These are phyloP conservation scores for Merluccius polli DNA, from an alignment of 2,797 vertebrate species.

Conservation along the genomic window DNA sequence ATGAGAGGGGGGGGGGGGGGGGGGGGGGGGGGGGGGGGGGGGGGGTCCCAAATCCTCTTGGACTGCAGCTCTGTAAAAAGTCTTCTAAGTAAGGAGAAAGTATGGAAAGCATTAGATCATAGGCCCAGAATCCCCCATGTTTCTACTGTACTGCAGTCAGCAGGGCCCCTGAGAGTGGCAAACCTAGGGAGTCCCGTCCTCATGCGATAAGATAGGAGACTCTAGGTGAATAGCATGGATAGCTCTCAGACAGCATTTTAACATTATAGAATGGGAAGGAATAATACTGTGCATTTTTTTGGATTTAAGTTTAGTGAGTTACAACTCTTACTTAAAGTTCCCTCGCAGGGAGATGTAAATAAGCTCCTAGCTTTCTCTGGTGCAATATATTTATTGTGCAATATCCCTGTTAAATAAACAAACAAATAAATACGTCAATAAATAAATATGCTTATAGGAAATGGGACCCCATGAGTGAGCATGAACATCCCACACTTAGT, in stretches of 20 bases:
- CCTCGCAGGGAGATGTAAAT: background rate
- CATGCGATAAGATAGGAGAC: background rate
- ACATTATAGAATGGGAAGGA: background rate
- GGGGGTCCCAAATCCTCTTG: conserved; percentile 31
- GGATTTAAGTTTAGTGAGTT: background rate
- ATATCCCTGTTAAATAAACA: background rate
- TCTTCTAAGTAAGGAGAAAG: conserved; percentile 44
- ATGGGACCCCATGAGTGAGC: too few relatives aligned
- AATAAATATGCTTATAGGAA: background rate
- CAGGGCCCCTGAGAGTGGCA: conserved; percentile 13
- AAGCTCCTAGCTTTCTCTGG: background rate
- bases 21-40: background rate
- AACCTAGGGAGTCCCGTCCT: background rate
- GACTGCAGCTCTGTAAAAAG: conserved; percentile 28
- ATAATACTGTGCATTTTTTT: background rate
- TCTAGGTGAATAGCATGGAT: background rate
- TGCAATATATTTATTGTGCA: background rate
- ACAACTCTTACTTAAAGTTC: too few relatives aligned
- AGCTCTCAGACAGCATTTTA: background rate
- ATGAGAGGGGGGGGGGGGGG: too few relatives aligned
- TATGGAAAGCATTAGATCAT: conserved; percentile 63
- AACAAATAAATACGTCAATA: background rate
- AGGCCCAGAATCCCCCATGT: conserved; percentile 22
- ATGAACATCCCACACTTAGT: background rate
- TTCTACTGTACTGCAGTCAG: conserved; percentile 45